Evolutionary conservation across 1,140 invertebrate species (phyloP), one percentile per base, ranked within the genome.

Genomic region (Polyergus mexicanus): DNA sequence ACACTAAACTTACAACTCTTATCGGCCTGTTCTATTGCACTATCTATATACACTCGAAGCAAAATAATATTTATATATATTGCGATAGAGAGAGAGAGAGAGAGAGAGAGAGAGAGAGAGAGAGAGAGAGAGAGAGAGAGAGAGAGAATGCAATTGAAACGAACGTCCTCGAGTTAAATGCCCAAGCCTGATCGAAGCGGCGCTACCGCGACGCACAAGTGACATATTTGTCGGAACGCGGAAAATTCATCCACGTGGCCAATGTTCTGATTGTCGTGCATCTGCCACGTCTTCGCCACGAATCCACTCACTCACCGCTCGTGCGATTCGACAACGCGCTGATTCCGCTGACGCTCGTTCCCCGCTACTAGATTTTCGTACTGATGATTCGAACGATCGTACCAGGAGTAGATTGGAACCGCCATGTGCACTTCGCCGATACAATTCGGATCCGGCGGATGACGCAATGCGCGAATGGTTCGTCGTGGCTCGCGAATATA

Each of bases 381-480:
- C 47, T 51, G 47, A 51, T 11, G 44, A 47, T 3, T 11, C 44
- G 44, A 2, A 16, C 11, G 44, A 47, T 0, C 47, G 13, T 51
- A 16, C 4, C 4, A 11, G 2, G 3, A 3, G 16, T 51, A 51
- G 16, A 51, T 5, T 5, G 16, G 11, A 58, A 68, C 16, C 22
- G 65, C 51, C 51, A 81, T 58, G n/a, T 80, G 56, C 62, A 28
- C 35, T 28, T 58, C 56, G 25, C 35, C 25, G 74, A 76, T 13
- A 47, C 66, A 1, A 38, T 65, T 58, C 58, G 60, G 60, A 78
- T 77, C 77, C 77, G 51, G 35, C 7, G 25, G 56, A 77, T 87
- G 87, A 88, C 62, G 85, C 85, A 87, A 87, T 60, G 16, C 69
- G 78, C 60, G 68, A 87, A 3, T 16, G 22, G 58, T 5, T 13